phyloP scores from a whole-genome alignment of 2,797 vertebrate species.

The Morus bassanus region DNA sequence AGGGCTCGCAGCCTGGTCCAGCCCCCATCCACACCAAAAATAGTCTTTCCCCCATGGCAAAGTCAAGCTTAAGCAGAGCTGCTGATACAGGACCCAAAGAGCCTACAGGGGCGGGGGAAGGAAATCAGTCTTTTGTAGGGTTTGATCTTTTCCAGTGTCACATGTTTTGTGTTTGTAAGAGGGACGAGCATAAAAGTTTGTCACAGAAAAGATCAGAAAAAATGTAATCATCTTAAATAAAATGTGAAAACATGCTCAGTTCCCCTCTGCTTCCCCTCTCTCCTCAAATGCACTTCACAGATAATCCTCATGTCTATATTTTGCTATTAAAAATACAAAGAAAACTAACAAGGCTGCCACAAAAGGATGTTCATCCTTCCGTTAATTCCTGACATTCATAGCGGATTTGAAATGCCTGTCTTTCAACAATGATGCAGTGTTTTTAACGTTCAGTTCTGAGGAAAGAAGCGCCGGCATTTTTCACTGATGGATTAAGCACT shows the following conservation, averaged over 20 bases:
- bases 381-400: conserved; percentile 26
- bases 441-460: fast-evolving
- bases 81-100: background rate
- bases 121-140: background rate
- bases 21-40: background rate
- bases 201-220: background rate
- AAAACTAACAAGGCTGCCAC: background rate
- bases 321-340: conserved; percentile 2
- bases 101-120: background rate
- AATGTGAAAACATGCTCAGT: background rate
- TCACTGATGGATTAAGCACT: background rate
- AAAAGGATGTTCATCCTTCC: conserved; percentile 32
- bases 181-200: background rate
- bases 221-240: background rate
- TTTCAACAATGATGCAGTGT: conserved; percentile 7
- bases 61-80: background rate
- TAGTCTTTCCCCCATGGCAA: background rate
- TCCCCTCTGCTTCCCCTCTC: background rate
- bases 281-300: background rate
- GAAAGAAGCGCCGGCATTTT: background rate
- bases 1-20: background rate
- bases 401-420: background rate
- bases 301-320: background rate
- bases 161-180: background rate
- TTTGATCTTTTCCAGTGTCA: background rate